A percentile compares a stretch with the other conserved stretches of the same genome.
phyloP scores from a whole-genome alignment of 1,140 invertebrate genomes.

The Penaeus indicus region DNA sequence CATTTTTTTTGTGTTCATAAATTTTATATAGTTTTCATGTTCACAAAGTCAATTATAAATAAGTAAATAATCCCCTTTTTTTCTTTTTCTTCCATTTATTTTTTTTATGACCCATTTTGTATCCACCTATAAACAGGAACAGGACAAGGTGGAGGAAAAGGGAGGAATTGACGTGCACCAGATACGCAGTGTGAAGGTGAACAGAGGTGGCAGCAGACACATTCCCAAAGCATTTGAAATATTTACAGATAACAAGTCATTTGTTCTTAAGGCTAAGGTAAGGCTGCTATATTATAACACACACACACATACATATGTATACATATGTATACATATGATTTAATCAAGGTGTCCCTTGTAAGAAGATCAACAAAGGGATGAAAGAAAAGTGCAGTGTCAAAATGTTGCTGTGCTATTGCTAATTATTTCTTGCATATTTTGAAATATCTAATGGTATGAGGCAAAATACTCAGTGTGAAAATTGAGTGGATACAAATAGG shows the following conservation, averaged over 20 bases:
- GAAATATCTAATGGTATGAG: too few species aligned
- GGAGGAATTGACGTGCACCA: conserved; percentile 83
- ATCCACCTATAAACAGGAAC: conserved; percentile 38
- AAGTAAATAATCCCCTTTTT: neutral
- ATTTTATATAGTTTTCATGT: too few species aligned
- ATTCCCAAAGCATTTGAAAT: conserved; percentile 97
- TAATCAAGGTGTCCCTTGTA: too few species aligned
- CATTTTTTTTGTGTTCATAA: too few species aligned
- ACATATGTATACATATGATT: too few species aligned
- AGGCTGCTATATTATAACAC: neutral
- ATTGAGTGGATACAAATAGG: neutral
- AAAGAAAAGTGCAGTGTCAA: too few species aligned
- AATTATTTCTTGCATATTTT: too few species aligned
- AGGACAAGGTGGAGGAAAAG: conserved; percentile 65
- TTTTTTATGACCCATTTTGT: neutral
- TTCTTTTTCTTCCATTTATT: neutral
- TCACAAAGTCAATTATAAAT: too few species aligned
- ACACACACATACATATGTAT: too few species aligned
- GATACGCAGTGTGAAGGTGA: conserved; percentile 92
- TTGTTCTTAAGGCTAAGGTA: conserved; percentile 89
- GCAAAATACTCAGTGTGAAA: too few species aligned
- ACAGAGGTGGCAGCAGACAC: conserved; percentile 79
- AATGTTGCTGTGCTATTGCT: too few species aligned
- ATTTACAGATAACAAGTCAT: conserved; percentile 91
- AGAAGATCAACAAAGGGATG: too few species aligned